Evolutionary conservation across 1,140 invertebrate genomes (phyloP).

Genomic region (Brachionus rubens): DNA sequence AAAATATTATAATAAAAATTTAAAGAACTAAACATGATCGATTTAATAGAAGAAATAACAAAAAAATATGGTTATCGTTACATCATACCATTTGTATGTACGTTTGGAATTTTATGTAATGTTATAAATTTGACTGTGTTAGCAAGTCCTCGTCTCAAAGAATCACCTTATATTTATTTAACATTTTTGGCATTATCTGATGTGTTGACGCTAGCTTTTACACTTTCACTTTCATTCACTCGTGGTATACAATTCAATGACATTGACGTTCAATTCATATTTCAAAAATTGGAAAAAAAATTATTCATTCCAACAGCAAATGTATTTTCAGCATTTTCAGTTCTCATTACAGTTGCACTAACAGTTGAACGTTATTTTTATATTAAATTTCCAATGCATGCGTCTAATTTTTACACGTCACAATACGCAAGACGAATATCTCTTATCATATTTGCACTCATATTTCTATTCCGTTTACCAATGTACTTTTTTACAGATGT

Average conservation of each 20-base stretch:
- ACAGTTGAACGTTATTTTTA: slow-evolving; percentile 54
- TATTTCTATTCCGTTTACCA: slow-evolving; percentile 11
- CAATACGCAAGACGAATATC: slow-evolving; percentile 10
- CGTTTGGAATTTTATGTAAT: slow-evolving; percentile 55
- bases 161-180: slow-evolving; percentile 56
- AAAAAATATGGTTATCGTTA: slow-evolving; percentile 47
- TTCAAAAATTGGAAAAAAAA: slow-evolving; percentile 50
- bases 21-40: neutral
- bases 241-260: slow-evolving; percentile 48
- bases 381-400: slow-evolving; percentile 40
- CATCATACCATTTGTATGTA: slow-evolving; percentile 52
- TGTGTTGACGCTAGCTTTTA: slow-evolving; percentile 50
- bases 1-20: neutral
- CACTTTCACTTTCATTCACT: slow-evolving; percentile 50
- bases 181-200: slow-evolving; percentile 53
- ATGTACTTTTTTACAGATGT: slow-evolving; percentile 42
- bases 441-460: neutral
- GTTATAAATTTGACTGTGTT: slow-evolving; percentile 54
- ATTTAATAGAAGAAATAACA: slow-evolving; percentile 15
- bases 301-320: slow-evolving; percentile 53
- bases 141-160: slow-evolving; percentile 52
- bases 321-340: slow-evolving; percentile 53
- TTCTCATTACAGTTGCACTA: slow-evolving; percentile 53
- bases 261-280: slow-evolving; percentile 48
- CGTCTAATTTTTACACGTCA: slow-evolving; percentile 28